Evolutionary conservation across 2,113 vertebrate species (phyloP).

Genomic region (Spheniscus mendiculus): DNA sequence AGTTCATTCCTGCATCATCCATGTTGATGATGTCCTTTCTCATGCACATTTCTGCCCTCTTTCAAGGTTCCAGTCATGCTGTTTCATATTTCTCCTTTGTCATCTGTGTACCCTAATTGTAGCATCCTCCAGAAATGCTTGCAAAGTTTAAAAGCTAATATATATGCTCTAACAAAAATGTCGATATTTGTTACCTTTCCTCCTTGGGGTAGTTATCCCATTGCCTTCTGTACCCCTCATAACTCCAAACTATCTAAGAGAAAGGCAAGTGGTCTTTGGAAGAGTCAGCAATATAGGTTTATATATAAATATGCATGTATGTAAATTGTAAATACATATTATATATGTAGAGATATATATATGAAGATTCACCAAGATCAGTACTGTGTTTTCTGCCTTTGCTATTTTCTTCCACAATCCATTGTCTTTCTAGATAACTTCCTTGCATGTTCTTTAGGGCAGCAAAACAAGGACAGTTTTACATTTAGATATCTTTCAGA

Average conservation of each 20-base stretch:
- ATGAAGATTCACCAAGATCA: not conserved
- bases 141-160: not conserved
- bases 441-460: not conserved
- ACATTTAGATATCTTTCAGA: not conserved
- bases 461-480: not conserved
- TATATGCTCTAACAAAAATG: not conserved
- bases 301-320: not conserved
- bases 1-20: not conserved
- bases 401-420: not conserved
- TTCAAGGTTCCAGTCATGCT: not conserved
- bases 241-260: not conserved
- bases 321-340: not conserved
- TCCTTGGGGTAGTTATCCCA: not conserved
- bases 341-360: too few species aligned
- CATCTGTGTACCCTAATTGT: not conserved
- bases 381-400: not conserved
- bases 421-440: not conserved
- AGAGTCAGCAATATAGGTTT: fast-evolving
- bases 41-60: not conserved
- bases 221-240: not conserved
- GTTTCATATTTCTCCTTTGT: not conserved
- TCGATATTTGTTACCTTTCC: not conserved
- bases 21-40: not conserved
- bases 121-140: not conserved
- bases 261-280: not conserved